These are phyloP conservation scores for Smutsia gigantea DNA, from an alignment of 2,797 vertebrate species.

Conservation along the genomic window DNA sequence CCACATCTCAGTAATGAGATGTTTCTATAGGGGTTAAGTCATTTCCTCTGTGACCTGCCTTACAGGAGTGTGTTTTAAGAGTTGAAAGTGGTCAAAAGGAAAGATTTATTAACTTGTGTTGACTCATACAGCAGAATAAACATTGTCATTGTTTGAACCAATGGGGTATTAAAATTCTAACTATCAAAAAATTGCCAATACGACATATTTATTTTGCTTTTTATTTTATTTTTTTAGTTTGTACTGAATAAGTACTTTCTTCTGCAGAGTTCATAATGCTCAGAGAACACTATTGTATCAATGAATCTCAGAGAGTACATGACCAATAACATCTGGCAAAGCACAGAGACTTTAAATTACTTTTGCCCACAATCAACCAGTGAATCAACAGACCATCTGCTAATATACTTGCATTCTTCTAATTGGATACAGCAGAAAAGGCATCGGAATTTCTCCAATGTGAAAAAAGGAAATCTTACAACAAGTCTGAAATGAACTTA, in stretches of 20 bases:
- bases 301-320: not conserved
- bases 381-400: not conserved
- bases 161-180: constrained; percentile 30
- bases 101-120: constrained; percentile 52
- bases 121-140: constrained; percentile 34
- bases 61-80: constrained; percentile 46
- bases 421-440: not conserved
- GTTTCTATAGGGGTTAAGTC: constrained; percentile 56
- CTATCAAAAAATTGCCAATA: constrained; percentile 17
- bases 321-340: constrained; percentile 31
- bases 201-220: not conserved
- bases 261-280: constrained; percentile 20
- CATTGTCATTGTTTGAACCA: constrained; percentile 59
- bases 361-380: constrained; percentile 6
- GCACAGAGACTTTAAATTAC: constrained; percentile 1
- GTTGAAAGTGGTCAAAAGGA: constrained; percentile 35
- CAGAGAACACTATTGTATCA: constrained; percentile 57
- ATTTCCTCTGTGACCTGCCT: constrained; percentile 54
- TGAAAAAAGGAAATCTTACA: not conserved
- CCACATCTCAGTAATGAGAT: not conserved
- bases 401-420: not conserved
- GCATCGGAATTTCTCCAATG: not conserved
- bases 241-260: constrained; percentile 58
- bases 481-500: not conserved
- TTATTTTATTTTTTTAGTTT: not conserved